Base-by-base conservation (phyloP, 2,797 vertebrate species). In the Pseudomugil gertrudae region DNA sequence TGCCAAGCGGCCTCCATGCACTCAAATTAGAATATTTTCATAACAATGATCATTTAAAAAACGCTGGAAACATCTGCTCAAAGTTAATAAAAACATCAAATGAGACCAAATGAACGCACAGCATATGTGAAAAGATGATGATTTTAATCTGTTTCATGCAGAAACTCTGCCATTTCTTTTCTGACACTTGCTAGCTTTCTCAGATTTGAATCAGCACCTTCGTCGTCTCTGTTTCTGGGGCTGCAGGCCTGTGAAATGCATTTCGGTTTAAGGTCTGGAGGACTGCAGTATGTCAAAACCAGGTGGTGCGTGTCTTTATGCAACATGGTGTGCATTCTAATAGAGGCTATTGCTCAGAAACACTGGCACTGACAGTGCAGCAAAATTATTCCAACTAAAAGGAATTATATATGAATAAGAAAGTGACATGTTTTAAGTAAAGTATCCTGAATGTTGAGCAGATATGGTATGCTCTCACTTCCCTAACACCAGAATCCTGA, bases 261-360 rank as follows among this genome's bases (percentile, higher is more conserved):
- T 79, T 84, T 62, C 23, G 84, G 82, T 82, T 81, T 53, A 9
- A 55, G 51, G 45, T 59, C 26, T 71, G 71, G 54, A 65, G 32
- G 27, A 51, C 77, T 69, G 69, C 0, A 54, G 29, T 56, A 66
- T 76, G 66, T 83, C 74, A 84, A 67, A 78, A 76, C 62, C 90
- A 87, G 87, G 84, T 87, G 82, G 76, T 78, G 27, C 71, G 15
- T 21, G 19, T 86, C 83, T 80, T 63, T 52, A 79, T 72, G 78
- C 73, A 63, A 75, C 64, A 50, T 4, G 9, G 7, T 29, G 26
- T 58, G 58, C 76, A 69, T 88, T 86, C 78, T 68, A 55, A 35
- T 5, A 3, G 32, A 32, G 73, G 50, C 64, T 64, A 78, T 81
- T 10, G 7, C 71, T 87, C 84, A 83, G 36, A 67, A 43, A 35